Conservation (phyloP, 1,140 invertebrate species). For the Eubasilissa regina region DNA sequence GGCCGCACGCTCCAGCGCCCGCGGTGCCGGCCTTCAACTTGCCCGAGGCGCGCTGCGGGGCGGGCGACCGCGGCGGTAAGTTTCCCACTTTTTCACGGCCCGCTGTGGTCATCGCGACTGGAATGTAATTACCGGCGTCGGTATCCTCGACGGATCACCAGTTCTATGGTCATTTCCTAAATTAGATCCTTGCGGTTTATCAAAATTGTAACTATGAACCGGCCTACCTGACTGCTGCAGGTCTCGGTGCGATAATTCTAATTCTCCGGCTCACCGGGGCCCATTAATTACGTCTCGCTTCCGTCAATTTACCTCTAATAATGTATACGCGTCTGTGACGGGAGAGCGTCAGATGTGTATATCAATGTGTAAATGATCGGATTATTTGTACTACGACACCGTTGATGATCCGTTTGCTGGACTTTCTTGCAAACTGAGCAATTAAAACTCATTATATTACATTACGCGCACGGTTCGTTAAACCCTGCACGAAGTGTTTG, state of each 20-base stretch:
- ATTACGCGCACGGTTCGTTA: constrained; percentile 37
- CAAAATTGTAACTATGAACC: not conserved
- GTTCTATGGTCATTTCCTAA: not conserved
- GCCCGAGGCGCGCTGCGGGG: no score
- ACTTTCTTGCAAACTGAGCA: constrained; percentile 44
- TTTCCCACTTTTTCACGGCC: constrained; percentile 35
- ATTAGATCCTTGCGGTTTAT: constrained; percentile 20
- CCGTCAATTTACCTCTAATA: constrained; percentile 12
- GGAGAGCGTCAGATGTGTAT: no score
- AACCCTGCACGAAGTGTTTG: constrained; percentile 11
- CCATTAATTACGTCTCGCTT: no score
- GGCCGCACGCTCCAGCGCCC: constrained; percentile 1
- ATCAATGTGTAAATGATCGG: not conserved
- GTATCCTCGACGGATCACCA: constrained; percentile 38
- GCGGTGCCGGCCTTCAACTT: constrained; percentile 37
- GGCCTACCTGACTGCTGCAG: no score
- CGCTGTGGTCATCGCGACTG: constrained; percentile 32
- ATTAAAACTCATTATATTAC: constrained; percentile 25
- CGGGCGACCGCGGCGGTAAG: constrained; percentile 3
- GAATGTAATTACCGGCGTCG: constrained; percentile 21
- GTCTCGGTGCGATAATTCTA: no score
- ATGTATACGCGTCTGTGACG: not conserved
- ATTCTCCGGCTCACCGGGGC: no score
- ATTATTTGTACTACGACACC: constrained; percentile 28
- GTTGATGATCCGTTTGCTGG: constrained; percentile 22